phyloP scores from a whole-genome alignment of 2,113 vertebrate genomes.

The Lagopus muta region DNA sequence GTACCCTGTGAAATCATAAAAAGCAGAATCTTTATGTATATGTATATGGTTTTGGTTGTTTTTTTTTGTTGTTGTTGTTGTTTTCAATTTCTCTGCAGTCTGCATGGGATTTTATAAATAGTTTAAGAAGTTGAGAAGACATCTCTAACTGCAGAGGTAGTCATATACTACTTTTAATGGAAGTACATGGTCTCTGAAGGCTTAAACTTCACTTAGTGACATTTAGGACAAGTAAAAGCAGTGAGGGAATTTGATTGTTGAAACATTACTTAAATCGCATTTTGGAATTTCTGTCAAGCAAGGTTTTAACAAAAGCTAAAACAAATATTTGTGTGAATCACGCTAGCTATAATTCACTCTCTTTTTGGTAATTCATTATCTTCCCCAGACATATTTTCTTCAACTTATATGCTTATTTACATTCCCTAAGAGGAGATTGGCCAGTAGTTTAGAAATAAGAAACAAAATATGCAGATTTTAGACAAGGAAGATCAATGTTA shows the following conservation, averaged over 20 bases:
- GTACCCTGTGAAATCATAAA: not conserved
- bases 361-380: not conserved
- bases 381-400: slow-evolving; percentile 1
- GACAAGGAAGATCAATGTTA: not conserved
- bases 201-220: not conserved
- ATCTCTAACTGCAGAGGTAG: not conserved
- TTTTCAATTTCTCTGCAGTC: not conserved
- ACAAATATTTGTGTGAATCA: not conserved
- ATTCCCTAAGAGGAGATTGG: not conserved
- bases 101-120: not conserved
- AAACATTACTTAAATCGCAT: not conserved
- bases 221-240: not conserved
- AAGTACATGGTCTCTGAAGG: not conserved
- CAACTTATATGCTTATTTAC: not conserved
- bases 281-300: not conserved
- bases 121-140: not conserved
- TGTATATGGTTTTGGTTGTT: not conserved
- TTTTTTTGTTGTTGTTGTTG: too few species aligned
- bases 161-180: not conserved
- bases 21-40: not conserved
- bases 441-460: not conserved
- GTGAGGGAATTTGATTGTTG: not conserved
- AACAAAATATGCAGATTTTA: not conserved
- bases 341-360: not conserved
- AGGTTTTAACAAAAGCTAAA: slow-evolving; percentile 1